Conservation (phyloP, 2,888 invertebrate species). For the Phrixothrix hirtus region DNA sequence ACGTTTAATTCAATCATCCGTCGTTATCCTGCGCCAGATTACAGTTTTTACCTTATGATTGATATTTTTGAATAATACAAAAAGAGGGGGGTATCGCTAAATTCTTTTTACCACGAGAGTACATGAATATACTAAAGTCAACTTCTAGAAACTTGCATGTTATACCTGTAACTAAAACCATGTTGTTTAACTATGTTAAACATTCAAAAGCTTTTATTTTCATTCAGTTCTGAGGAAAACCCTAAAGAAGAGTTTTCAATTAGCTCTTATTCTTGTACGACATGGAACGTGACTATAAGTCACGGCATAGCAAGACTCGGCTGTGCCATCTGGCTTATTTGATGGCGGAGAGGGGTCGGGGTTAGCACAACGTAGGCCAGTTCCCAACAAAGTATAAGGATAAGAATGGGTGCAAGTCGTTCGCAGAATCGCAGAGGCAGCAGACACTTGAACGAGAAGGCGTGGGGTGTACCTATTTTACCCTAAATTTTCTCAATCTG, state of each 20-base stretch:
- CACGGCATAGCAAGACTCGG: no score
- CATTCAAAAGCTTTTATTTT: conserved; percentile 3
- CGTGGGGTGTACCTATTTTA: no score
- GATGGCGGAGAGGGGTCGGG: no score
- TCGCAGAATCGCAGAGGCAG: no score
- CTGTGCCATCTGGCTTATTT: no score
- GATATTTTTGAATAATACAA: not conserved
- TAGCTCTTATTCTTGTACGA: conserved; percentile 3
- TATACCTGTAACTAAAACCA: conserved; percentile 6
- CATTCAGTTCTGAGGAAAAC: not conserved
- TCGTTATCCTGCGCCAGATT: not conserved
- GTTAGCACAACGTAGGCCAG: no score
- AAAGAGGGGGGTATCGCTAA: not conserved
- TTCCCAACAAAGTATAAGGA: no score
- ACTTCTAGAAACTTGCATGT: conserved; percentile 14
- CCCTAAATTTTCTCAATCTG: no score
- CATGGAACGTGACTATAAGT: no score
- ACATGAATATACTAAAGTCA: conserved; percentile 5
- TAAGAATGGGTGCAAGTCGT: no score
- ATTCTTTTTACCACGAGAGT: conserved; percentile 2
- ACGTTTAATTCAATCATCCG: not conserved
- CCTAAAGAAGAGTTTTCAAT: conserved; percentile 2
- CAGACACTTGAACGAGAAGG: no score
- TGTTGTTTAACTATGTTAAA: conserved; percentile 5
- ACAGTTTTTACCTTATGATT: not conserved